Evolutionary conservation across 2,888 invertebrate species (phyloP), one percentile per base, ranked within the genome.

Genomic region (Xylota segnis): DNA sequence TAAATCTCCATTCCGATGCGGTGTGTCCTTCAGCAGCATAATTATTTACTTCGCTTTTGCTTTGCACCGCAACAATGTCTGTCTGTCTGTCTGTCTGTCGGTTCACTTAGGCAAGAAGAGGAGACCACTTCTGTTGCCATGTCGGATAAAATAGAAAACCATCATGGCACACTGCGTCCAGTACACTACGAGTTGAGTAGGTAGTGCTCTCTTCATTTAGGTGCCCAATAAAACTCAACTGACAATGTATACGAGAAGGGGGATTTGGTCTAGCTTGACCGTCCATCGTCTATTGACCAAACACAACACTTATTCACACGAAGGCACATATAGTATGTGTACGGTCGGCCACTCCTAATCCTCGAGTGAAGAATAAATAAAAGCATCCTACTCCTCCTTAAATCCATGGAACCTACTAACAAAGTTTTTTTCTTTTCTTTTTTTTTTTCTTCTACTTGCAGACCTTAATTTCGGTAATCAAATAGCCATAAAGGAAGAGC

Each of bases 391-490:
- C 18, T 32, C 14, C 52, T 40, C 12, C 29, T 18, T 58, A 6
- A 9, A 32, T 12, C 18, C 43, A 29, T 32, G 32, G 47, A 27
- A 54, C n/a, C 9, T 52, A 82, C 59, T 77, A 68, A 72, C 76
- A 37, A 45, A 54, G 27, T 40, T 70, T 70, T 59, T 54, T 68
- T 63, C 65, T 63, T 61, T 40, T 70, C 63, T 59, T 54, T 68
- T 63, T 70, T 63, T 61, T 59, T 58, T 27, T 16, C 47, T 23
- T 68, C 14, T 72, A 32, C 37, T 86, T 76, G 27, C 75, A 84
- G 84, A 71, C 63, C 68, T 40, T 84, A 75, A 79, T 70, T 71
- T 70, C 70, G 65, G 75, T 84, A 75, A 84, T 79, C 68, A 81
- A 61, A 77, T 86, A 75, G 61, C 79, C 70, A 75, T 75, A 75